Evolutionary conservation across 2,888 invertebrate species (phyloP).

Genomic region (Lymantria monacha): DNA sequence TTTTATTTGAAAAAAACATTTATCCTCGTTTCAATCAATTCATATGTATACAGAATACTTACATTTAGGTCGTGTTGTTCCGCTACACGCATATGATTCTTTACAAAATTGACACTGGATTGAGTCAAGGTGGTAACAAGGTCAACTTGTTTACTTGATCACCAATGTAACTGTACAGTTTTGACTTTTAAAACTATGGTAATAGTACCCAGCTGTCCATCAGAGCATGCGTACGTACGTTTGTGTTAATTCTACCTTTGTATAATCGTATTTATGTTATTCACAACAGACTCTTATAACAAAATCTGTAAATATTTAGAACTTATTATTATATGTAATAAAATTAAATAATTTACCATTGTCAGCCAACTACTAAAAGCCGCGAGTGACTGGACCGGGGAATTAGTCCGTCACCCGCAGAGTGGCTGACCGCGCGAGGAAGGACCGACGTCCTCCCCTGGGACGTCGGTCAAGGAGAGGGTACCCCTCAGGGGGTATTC

Average conservation of each 20-base stretch:
- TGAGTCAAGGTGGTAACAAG: conserved; percentile 55
- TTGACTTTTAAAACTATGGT: conserved; percentile 64
- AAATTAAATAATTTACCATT: too few species aligned
- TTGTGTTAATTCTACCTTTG: conserved; percentile 12
- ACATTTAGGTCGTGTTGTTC: conserved; percentile 42
- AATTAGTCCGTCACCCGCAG: too few species aligned
- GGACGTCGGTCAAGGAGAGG: too few species aligned
- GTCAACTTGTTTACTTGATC: conserved; percentile 66
- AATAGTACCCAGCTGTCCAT: conserved; percentile 47
- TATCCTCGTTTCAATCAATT: conserved; percentile 31
- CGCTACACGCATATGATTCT: conserved; percentile 38
- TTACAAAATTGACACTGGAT: conserved; percentile 17
- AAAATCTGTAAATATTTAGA: too few species aligned
- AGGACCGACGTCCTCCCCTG: too few species aligned
- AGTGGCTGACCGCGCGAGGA: too few species aligned
- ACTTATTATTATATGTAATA: too few species aligned
- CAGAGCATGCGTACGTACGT: conserved; percentile 16
- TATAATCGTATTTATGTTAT: too few species aligned
- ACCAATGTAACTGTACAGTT: conserved; percentile 43
- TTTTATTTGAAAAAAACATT: conserved; percentile 3
- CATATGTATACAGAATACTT: conserved; percentile 47
- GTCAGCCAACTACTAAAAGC: too few species aligned
- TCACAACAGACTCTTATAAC: too few species aligned
- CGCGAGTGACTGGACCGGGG: too few species aligned
- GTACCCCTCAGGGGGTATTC: too few species aligned